Evolutionary conservation across 2,113 vertebrate species (phyloP).

Genomic region (Pelmatolapia mariae): DNA sequence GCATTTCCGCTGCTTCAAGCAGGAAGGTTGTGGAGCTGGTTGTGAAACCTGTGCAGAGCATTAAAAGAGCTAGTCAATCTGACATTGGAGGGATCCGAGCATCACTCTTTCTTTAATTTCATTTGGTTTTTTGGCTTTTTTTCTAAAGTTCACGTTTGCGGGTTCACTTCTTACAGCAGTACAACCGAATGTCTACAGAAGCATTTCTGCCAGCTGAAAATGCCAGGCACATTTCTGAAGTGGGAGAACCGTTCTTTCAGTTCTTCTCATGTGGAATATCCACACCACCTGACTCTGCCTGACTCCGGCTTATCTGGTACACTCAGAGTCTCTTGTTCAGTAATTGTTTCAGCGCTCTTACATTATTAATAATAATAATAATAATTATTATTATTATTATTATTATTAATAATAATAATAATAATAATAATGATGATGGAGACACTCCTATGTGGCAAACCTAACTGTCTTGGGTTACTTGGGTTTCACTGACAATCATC

Average conservation of each 20-base stretch:
- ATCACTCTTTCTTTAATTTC: neutral
- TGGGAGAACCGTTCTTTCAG: neutral
- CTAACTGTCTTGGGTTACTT: neutral
- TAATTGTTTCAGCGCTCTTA: neutral
- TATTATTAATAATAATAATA: neutral
- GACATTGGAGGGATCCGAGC: neutral
- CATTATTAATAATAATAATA: neutral
- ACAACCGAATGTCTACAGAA: neutral
- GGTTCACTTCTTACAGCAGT: neutral
- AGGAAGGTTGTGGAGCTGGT: neutral
- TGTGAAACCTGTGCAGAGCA: neutral
- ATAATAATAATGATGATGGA: neutral
- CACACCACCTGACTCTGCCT: neutral
- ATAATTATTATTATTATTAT: too few species aligned
- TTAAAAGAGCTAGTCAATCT: neutral
- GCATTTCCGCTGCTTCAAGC: neutral
- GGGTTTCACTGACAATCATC: neutral
- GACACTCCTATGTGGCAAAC: neutral
- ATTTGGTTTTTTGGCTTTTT: rapidly evolving
- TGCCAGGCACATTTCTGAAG: neutral
- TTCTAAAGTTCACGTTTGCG: neutral
- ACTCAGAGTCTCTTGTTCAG: neutral
- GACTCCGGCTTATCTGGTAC: neutral
- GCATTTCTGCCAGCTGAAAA: neutral
- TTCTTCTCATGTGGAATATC: neutral